Evolutionary conservation across 2,797 vertebrate species (phyloP).

Genomic region (Hephaestus fuliginosus): DNA sequence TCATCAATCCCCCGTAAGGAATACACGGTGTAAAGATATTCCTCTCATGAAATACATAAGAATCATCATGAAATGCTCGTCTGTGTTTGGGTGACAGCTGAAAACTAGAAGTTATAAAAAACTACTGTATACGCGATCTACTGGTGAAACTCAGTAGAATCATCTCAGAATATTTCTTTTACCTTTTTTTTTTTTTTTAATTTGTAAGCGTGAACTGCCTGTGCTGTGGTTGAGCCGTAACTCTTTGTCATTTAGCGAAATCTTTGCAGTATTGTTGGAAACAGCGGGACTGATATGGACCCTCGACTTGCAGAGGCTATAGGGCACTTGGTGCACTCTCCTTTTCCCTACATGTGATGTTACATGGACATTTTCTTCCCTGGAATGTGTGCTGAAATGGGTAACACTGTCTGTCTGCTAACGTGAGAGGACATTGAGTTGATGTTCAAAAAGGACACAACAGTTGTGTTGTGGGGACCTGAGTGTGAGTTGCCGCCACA

Average conservation of each 20-base stretch:
- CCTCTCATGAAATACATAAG: constrained; percentile 28
- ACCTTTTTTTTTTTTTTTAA: constrained; percentile 46
- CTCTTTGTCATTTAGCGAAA: constrained; percentile 57
- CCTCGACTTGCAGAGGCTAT: constrained; percentile 68
- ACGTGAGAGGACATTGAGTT: constrained; percentile 58
- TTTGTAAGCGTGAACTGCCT: constrained; percentile 70
- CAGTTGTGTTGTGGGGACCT: constrained; percentile 54
- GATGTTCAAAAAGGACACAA: constrained; percentile 69
- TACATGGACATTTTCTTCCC: constrained; percentile 61
- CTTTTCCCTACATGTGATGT: constrained; percentile 75
- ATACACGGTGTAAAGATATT: constrained; percentile 41
- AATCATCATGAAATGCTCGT: constrained; percentile 46
- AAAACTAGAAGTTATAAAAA: constrained; percentile 38
- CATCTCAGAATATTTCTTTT: constrained; percentile 65
- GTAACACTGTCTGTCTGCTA: constrained; percentile 80
- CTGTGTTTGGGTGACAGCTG: constrained; percentile 45
- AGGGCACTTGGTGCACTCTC: constrained; percentile 74
- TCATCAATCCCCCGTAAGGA: constrained; percentile 37
- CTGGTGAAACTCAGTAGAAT: constrained; percentile 63
- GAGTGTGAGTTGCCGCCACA: constrained; percentile 81
- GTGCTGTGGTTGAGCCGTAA: constrained; percentile 83
- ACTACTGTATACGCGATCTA: constrained; percentile 74
- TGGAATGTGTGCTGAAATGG: constrained; percentile 77
- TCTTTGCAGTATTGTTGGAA: constrained; percentile 72
- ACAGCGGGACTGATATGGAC: constrained; percentile 57